phyloP scores from a whole-genome alignment of 1,140 invertebrate genomes.

The Steinernema khuongi region DNA sequence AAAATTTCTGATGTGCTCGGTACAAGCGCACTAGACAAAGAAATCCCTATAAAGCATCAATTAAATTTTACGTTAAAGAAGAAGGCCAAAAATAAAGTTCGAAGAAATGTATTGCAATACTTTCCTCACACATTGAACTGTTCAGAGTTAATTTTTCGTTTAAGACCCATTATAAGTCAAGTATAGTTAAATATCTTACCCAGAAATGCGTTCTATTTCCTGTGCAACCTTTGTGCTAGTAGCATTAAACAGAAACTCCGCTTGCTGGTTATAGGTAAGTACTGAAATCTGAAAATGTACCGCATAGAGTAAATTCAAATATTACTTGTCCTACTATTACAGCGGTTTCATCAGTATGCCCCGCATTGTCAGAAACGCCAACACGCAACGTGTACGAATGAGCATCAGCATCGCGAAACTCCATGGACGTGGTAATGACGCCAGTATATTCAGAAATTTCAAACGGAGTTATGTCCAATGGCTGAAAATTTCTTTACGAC shows the following conservation, averaged over 20 bases:
- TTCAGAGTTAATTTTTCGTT: not conserved
- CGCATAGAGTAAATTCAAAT: not conserved
- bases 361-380: conserved; percentile 20
- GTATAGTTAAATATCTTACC: too few relatives aligned
- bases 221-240: conserved; percentile 18
- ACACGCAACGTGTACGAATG: conserved; percentile 29
- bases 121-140: not conserved
- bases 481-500: not conserved
- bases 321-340: conserved; percentile 20
- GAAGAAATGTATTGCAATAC: not conserved
- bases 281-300: conserved; percentile 26
- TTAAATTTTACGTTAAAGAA: too few relatives aligned
- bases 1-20: too few relatives aligned
- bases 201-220: conserved; percentile 27
- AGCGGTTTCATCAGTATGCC: conserved; percentile 25
- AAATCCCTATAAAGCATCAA: too few relatives aligned
- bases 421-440: conserved; percentile 16
- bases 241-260: conserved; percentile 25
- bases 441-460: not conserved
- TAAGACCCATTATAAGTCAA: not conserved
- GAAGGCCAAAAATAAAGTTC: not conserved
- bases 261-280: conserved; percentile 30
- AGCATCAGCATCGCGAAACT: not conserved
- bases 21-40: too few relatives aligned
- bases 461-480: not conserved